Conservation (phyloP, 2,888 invertebrate species). For the Tiphia femorata region DNA sequence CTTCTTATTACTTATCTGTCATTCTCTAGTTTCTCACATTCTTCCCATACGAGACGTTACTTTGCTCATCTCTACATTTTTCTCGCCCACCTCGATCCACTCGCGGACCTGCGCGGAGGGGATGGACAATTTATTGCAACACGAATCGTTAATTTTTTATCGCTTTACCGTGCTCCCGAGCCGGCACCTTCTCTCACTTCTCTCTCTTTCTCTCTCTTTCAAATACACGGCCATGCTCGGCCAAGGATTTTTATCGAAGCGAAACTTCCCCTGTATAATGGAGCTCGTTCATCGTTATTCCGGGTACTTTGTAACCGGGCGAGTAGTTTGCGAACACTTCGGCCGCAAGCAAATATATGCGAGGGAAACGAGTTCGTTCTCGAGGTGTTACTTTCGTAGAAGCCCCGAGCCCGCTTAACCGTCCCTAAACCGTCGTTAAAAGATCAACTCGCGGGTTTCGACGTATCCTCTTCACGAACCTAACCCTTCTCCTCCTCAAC, state of each 20-base stretch:
- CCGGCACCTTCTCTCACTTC: neutral
- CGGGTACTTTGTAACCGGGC: conserved; percentile 8
- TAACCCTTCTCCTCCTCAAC: no score
- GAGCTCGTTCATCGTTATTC: conserved; percentile 12
- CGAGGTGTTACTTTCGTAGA: conserved; percentile 3
- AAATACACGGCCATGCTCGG: neutral
- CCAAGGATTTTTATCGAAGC: conserved; percentile 12
- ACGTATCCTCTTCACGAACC: neutral
- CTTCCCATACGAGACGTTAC: no score
- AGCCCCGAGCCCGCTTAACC: conserved; percentile 11
- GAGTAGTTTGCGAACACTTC: neutral
- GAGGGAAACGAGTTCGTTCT: neutral
- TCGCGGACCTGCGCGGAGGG: no score
- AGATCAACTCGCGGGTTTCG: neutral
- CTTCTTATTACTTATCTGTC: no score
- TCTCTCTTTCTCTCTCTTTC: neutral
- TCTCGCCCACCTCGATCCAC: no score
- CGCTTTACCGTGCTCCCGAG: no score
- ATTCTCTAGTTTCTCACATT: no score
- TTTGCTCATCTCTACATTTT: no score
- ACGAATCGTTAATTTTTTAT: no score
- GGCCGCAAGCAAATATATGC: neutral
- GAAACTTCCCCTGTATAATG: conserved; percentile 9
- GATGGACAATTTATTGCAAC: no score
- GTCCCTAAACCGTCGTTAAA: conserved; percentile 3